Percentiles rank a stretch among this genome's conserved stretches.
Evolutionary conservation across 2,113 vertebrate species (phyloP).

Genomic region (Coryphaenoides rupestris): DNA sequence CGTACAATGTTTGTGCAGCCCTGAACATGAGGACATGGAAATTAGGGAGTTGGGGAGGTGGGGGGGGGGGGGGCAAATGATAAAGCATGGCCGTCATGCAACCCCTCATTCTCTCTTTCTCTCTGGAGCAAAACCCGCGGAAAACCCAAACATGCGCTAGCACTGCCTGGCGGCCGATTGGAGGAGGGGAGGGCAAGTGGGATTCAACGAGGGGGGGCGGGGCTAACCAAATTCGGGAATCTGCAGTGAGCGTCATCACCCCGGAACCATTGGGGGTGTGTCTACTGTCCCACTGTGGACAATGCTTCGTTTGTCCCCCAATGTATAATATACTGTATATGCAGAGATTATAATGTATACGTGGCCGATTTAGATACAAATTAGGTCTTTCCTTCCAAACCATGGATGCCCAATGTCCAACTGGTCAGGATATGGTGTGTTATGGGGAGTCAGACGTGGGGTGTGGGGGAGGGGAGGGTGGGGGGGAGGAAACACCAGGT

Average conservation of each 20-base stretch:
- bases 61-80: slow-evolving; percentile 3
- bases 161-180: slow-evolving; percentile 17
- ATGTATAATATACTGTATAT: too few relatives aligned
- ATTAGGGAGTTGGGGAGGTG: neutral
- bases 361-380: too few relatives aligned
- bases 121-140: slow-evolving; percentile 16
- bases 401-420: slow-evolving; percentile 69
- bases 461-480: slow-evolving; percentile 14
- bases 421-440: slow-evolving; percentile 57
- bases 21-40: neutral
- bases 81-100: slow-evolving; percentile 37
- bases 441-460: slow-evolving; percentile 30
- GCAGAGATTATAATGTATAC: too few relatives aligned
- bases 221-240: slow-evolving; percentile 11
- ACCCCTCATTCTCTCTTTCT: slow-evolving; percentile 19
- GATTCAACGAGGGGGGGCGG: neutral
- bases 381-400: slow-evolving; percentile 72
- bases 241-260: neutral
- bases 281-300: too few relatives aligned
- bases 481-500: slow-evolving; percentile 29
- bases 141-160: slow-evolving; percentile 34
- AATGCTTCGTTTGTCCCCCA: too few relatives aligned
- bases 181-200: slow-evolving; percentile 2
- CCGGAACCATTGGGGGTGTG: slow-evolving; percentile 18
- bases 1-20: neutral